Evolutionary conservation across 1,140 invertebrate species (phyloP).

Genomic region (Drosophila pandora): DNA sequence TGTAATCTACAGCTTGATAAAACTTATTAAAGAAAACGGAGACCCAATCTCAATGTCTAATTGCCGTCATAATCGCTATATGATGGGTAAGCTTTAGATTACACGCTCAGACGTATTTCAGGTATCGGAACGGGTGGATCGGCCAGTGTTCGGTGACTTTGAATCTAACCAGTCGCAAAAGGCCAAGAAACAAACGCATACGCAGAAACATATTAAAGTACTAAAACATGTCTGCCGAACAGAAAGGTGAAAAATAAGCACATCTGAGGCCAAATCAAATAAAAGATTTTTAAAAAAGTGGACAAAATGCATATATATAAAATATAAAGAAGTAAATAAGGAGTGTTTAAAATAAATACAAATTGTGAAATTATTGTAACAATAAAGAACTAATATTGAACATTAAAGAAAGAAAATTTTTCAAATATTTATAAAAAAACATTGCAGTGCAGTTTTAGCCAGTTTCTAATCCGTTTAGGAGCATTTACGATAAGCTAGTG

Average conservation of each 20-base stretch:
- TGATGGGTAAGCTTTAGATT: slow-evolving; percentile 32
- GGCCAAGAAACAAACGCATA: background rate
- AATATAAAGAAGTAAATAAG: background rate
- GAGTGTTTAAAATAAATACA: background rate
- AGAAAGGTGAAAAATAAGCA: slow-evolving; percentile 49
- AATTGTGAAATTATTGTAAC: too few species aligned
- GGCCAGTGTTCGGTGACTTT: slow-evolving; percentile 9
- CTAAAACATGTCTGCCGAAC: slow-evolving; percentile 34
- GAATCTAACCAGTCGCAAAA: background rate
- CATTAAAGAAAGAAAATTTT: too few species aligned
- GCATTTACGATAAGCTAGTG: too few species aligned
- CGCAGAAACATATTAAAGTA: background rate
- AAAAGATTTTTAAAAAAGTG: background rate
- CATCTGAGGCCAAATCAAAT: background rate
- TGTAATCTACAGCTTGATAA: slow-evolving; percentile 54
- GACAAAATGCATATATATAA: background rate
- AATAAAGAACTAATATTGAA: too few species aligned
- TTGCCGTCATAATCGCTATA: slow-evolving; percentile 50
- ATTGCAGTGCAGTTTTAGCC: too few species aligned
- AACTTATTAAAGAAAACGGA: slow-evolving; percentile 32
- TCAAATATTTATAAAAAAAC: too few species aligned
- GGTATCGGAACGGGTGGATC: slow-evolving; percentile 53
- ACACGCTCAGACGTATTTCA: slow-evolving; percentile 61
- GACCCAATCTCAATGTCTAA: slow-evolving; percentile 38
- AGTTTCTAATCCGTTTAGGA: too few species aligned